phyloP scores from a whole-genome alignment of 2,888 invertebrate species.

The Xylota sylvarum region DNA sequence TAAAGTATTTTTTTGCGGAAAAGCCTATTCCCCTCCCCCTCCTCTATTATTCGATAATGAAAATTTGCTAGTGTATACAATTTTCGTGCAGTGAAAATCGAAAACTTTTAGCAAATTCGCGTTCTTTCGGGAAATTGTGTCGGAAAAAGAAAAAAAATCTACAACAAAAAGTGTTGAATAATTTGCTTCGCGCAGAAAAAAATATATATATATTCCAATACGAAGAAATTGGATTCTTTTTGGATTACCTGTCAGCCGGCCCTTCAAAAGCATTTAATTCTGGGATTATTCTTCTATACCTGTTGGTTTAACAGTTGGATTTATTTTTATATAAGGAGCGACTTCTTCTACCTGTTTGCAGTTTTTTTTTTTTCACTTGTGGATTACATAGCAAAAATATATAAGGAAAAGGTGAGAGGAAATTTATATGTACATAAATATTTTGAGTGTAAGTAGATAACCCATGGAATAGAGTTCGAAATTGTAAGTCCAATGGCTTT shows the following conservation, averaged over 20 bases:
- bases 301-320: constrained; percentile 65
- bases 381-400: constrained; percentile 59
- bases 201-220: constrained; percentile 4
- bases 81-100: constrained; percentile 65
- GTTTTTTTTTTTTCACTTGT: constrained; percentile 55
- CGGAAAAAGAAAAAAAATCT: constrained; percentile 1
- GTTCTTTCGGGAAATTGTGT: constrained; percentile 41
- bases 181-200: neutral
- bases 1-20: constrained; percentile 32
- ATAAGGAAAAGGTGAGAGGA: constrained; percentile 63
- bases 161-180: neutral
- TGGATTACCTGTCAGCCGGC: constrained; percentile 44
- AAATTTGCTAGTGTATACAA: constrained; percentile 62
- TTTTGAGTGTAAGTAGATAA: neutral
- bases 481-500: neutral
- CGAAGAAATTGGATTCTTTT: constrained; percentile 17
- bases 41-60: constrained; percentile 29
- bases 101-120: constrained; percentile 62
- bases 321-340: constrained; percentile 29
- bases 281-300: constrained; percentile 62
- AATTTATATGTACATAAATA: neutral
- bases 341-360: constrained; percentile 62
- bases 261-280: constrained; percentile 13
- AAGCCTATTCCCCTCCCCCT: constrained; percentile 24
- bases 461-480: neutral